These are phyloP conservation scores for Nesoenas mayeri DNA, from an alignment of 2,113 vertebrate species.

Conservation along the genomic window DNA sequence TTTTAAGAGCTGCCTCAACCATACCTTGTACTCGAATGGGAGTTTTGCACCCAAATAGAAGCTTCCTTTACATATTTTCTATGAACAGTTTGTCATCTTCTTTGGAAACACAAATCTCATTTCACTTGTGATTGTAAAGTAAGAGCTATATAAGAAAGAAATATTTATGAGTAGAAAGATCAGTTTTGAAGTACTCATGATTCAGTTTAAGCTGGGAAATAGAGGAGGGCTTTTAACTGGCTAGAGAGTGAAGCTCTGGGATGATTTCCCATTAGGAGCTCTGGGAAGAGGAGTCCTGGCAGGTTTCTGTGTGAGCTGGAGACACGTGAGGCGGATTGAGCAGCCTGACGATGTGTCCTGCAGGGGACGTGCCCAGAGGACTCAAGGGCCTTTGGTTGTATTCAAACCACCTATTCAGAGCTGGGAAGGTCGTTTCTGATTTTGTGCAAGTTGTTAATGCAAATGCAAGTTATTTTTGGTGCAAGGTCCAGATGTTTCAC, in stretches of 20 bases:
- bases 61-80: neutral
- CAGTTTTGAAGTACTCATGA: rapidly evolving
- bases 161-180: neutral
- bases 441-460: neutral
- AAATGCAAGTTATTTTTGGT: neutral
- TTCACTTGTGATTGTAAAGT: neutral
- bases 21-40: neutral
- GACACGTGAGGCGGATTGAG: neutral
- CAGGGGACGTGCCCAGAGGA: neutral
- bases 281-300: neutral
- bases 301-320: neutral
- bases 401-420: rapidly evolving
- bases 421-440: neutral
- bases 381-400: neutral
- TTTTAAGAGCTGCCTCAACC: neutral
- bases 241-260: neutral
- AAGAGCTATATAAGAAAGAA: neutral
- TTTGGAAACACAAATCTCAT: neutral
- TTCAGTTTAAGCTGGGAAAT: neutral
- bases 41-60: neutral
- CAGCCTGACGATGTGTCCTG: neutral
- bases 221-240: neutral
- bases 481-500: neutral
- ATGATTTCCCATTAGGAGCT: rapidly evolving
- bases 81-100: neutral